Evolutionary conservation across 1,140 invertebrate genomes (phyloP).

Genomic region (Drosophila oshimai): DNA sequence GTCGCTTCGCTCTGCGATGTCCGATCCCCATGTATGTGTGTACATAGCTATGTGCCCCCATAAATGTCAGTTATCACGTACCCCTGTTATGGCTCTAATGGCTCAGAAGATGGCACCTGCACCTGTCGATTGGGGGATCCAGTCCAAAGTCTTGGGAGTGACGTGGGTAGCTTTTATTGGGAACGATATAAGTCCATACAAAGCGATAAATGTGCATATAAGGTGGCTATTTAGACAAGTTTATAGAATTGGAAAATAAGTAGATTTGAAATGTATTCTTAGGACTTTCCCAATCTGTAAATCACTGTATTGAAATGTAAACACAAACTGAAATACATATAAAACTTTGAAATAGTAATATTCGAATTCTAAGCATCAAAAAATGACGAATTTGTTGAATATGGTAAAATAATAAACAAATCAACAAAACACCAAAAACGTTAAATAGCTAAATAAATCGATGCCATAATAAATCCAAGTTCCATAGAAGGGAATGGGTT

Average conservation of each 20-base stretch:
- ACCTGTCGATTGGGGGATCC: slow-evolving; percentile 3
- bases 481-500: not conserved
- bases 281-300: too few species aligned
- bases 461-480: not conserved
- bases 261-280: too few species aligned
- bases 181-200: not conserved
- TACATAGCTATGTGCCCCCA: not conserved
- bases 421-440: not conserved
- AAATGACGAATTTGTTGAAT: not conserved
- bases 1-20: not conserved
- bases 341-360: not conserved
- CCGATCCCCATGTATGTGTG: not conserved
- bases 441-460: not conserved
- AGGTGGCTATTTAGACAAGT: too few species aligned
- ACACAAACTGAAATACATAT: too few species aligned
- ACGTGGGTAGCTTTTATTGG: slow-evolving; percentile 5
- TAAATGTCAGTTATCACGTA: slow-evolving; percentile 24
- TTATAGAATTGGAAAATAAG: too few species aligned
- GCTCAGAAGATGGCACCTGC: slow-evolving; percentile 22
- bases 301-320: too few species aligned
- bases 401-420: not conserved
- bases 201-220: not conserved
- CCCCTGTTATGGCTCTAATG: not conserved
- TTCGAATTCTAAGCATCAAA: too few species aligned
- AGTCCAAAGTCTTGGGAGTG: not conserved